Evolutionary conservation across 92 coral and sea anemone species (phyloP).

Genomic region (Diadumene lineata): DNA sequence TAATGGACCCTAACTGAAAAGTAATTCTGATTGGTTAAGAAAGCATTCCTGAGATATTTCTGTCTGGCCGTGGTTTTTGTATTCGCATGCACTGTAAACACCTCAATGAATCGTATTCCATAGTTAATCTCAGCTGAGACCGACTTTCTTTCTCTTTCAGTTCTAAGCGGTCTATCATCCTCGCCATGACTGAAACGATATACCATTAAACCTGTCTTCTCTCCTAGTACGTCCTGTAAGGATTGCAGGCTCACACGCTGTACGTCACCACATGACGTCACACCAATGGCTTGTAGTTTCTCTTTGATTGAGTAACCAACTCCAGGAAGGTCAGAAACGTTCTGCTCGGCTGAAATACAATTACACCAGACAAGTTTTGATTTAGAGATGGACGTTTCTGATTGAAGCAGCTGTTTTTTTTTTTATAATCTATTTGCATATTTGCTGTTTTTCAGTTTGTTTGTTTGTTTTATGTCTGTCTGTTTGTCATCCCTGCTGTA

Average conservation of each 20-base stretch:
- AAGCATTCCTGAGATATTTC: too few relatives aligned
- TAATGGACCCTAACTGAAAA: too few relatives aligned
- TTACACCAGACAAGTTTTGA: too few relatives aligned
- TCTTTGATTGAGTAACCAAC: constrained; percentile 81
- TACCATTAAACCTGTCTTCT: constrained; percentile 76
- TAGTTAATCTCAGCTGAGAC: constrained; percentile 98
- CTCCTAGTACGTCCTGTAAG: constrained; percentile 83
- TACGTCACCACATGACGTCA: constrained; percentile 71
- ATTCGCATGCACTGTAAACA: too few relatives aligned
- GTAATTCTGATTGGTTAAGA: too few relatives aligned
- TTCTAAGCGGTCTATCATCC: constrained; percentile 77
- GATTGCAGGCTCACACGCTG: constrained; percentile 75
- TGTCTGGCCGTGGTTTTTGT: too few relatives aligned
- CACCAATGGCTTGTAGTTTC: constrained; percentile 69
- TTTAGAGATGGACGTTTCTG: too few relatives aligned
- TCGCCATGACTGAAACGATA: constrained; percentile 80
- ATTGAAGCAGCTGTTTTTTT: too few relatives aligned
- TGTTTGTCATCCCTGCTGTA: too few relatives aligned
- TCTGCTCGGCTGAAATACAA: constrained; percentile 78
- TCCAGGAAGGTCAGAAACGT: constrained; percentile 90
- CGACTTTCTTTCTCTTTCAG: constrained; percentile 87
- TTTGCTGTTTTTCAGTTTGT: too few relatives aligned
- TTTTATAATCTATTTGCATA: too few relatives aligned
- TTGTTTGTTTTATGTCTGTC: too few relatives aligned
- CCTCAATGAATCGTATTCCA: constrained; percentile 93